Conservation (phyloP, 2,113 vertebrate genomes). For the Centropristis striata region DNA sequence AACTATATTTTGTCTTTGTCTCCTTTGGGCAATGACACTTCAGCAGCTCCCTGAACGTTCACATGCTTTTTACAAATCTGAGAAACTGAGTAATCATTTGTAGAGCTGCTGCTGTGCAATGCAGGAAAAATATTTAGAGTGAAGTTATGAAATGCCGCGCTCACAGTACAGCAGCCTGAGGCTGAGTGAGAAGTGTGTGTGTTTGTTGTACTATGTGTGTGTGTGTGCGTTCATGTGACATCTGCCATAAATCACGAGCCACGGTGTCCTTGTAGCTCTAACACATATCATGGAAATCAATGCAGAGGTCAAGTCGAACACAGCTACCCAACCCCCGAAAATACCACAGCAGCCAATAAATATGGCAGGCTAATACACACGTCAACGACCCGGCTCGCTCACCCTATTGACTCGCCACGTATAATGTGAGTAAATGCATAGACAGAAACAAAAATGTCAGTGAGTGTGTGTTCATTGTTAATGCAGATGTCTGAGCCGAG, state of each 20-base stretch:
- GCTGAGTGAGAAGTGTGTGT: constrained; percentile 33
- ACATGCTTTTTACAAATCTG: constrained; percentile 8
- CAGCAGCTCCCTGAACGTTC: neutral
- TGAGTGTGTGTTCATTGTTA: constrained; percentile 31
- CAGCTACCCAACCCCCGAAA: constrained; percentile 64
- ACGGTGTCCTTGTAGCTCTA: constrained; percentile 78
- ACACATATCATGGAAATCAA: constrained; percentile 83
- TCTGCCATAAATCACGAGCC: constrained; percentile 79
- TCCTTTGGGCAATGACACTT: neutral
- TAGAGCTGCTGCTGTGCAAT: constrained; percentile 3
- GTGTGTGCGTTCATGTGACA: constrained; percentile 66
- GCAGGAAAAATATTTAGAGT: constrained; percentile 34
- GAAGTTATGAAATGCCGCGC: constrained; percentile 43
- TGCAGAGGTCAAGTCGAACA: constrained; percentile 81
- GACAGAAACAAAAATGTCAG: constrained; percentile 43
- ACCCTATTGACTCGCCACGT: constrained; percentile 53
- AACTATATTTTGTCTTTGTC: neutral
- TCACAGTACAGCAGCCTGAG: constrained; percentile 33
- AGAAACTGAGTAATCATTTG: constrained; percentile 39
- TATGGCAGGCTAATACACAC: constrained; percentile 73
- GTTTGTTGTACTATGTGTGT: constrained; percentile 18
- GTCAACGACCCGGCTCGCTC: constrained; percentile 65
- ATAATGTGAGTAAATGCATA: constrained; percentile 43
- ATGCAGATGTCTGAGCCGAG: neutral
- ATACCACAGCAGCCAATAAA: constrained; percentile 79